Conservation (phyloP, 2,888 invertebrate species). For the Thelaira solivaga region DNA sequence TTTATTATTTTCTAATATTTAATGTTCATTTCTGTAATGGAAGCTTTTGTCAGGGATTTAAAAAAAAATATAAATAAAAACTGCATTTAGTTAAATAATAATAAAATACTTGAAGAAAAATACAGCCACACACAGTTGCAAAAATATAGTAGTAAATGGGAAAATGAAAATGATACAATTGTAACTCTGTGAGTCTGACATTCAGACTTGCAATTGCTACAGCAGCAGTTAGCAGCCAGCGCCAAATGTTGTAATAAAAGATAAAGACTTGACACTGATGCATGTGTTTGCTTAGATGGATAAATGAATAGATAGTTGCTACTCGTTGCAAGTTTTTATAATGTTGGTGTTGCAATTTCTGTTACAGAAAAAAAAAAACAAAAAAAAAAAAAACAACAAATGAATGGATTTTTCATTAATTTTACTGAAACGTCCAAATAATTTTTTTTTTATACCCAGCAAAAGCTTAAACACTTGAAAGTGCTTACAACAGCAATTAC, state of each 20-base stretch:
- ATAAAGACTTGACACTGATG: conserved; percentile 39
- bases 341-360: not conserved
- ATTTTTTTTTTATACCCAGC: too few relatives aligned
- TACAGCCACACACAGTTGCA: not conserved
- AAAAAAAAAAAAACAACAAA: not conserved
- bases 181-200: conserved; percentile 25
- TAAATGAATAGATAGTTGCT: conserved; percentile 1
- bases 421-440: too few relatives aligned
- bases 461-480: not conserved
- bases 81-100: too few relatives aligned
- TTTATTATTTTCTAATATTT: conserved; percentile 5
- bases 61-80: too few relatives aligned
- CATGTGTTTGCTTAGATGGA: conserved; percentile 32
- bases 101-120: not conserved
- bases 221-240: not conserved
- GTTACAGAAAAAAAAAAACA: not conserved
- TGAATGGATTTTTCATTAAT: too few relatives aligned
- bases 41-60: too few relatives aligned
- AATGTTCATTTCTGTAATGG: not conserved
- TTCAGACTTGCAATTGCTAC: conserved; percentile 13
- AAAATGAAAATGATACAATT: not conserved
- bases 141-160: not conserved
- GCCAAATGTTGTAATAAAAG: not conserved
- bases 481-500: not conserved
- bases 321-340: too few relatives aligned